Conservation (phyloP, 2,113 vertebrate genomes). For the Solea senegalensis region DNA sequence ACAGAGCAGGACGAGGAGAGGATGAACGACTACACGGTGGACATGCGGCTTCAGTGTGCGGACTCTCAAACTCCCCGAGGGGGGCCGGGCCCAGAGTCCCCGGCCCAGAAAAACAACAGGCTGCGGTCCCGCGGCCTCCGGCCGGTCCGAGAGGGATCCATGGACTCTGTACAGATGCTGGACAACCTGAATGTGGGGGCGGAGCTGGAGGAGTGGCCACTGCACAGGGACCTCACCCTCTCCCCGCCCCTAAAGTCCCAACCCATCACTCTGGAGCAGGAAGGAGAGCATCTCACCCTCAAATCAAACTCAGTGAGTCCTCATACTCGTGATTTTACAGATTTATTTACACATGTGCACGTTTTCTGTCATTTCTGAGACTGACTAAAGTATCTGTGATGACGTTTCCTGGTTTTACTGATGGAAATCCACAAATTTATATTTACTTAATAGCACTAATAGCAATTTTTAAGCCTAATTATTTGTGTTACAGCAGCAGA, state of each 20-base stretch:
- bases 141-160: conserved; percentile 81
- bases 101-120: conserved; percentile 85
- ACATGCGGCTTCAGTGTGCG: conserved; percentile 89
- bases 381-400: too few species aligned
- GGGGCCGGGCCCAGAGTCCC: conserved; percentile 69
- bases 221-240: conserved; percentile 95
- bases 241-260: conserved; percentile 94
- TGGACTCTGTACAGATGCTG: conserved; percentile 97
- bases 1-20: conserved; percentile 90
- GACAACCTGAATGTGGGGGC: conserved; percentile 93
- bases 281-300: conserved; percentile 88
- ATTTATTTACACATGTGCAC: too few species aligned
- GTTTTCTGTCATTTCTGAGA: too few species aligned
- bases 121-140: conserved; percentile 88
- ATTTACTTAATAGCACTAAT: too few species aligned
- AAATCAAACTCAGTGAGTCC: conserved; percentile 93
- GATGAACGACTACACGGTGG: conserved; percentile 91
- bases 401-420: too few species aligned
- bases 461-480: too few species aligned
- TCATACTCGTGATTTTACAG: too few species aligned
- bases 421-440: too few species aligned
- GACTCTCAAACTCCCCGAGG: conserved; percentile 71
- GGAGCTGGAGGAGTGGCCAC: conserved; percentile 90
- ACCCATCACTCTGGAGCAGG: conserved; percentile 92
- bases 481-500: too few species aligned